Evolutionary conservation across 2,113 vertebrate species (phyloP), one percentile per base, ranked within the genome.

Genomic region (Pteruthius melanotis): DNA sequence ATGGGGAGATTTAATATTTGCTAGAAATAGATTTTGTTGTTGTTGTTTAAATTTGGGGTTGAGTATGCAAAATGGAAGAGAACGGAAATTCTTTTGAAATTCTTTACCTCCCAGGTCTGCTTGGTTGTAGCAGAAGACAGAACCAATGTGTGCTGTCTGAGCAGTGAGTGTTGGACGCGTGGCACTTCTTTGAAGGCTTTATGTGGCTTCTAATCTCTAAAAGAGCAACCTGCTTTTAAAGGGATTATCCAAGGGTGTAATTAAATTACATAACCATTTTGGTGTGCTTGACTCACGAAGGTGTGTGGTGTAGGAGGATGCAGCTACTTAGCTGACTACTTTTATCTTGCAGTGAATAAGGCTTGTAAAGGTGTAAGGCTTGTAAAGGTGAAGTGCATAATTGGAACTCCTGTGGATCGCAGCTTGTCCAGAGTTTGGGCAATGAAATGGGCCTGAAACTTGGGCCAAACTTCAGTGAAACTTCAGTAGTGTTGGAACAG

Each of bases 371-470:
- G 20, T 40, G 14, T 30, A 50, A 63, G 17, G 15, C 26, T 59
- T 54, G 26, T 40, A 39, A 78, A 83, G 10, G 20, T 40, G 14
- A 42, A 11, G 31, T 42, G 70, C 21, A 54, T 39, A 61, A 27
- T 1, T 69, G 39, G 35, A 42, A 27, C 15, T 56, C 2, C 0
- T 8, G 33, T 27, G n/a, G 31, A 22, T 37, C 4, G 3, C 7
- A 37, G 18, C 49, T 64, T 8, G 4, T 18, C 37, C 6, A 23
- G 23, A 63, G 28, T 27, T 24, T 8, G 18, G 63, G 15, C 31
- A 76, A 52, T 42, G 27, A 90, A 90, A 47, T 12, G 8, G 5
- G 14, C 18, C 42, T 80, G 49, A 80, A 86, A 31, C 10, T 64
- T 63, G 33, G 39, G 11, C 45, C 28, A 50, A 31, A 23, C 9